Evolutionary conservation across 1,140 invertebrate species (phyloP).

Genomic region (Helicorthomorpha holstii): DNA sequence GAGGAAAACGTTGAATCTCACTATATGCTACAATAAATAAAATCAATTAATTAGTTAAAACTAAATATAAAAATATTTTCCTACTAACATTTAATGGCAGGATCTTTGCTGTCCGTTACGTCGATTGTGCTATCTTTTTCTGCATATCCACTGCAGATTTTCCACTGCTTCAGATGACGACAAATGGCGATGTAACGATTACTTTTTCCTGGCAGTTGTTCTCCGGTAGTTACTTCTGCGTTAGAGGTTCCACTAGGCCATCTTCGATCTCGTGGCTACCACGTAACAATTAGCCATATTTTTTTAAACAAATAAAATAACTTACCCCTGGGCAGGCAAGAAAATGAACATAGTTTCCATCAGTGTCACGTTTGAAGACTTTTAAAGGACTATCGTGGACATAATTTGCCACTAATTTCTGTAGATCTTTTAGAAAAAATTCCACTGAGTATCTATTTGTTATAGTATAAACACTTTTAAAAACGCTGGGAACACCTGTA

Average conservation of each 20-base stretch:
- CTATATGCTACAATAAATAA: slow-evolving; percentile 31
- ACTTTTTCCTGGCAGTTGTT: slow-evolving; percentile 6
- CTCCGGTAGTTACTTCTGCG: not conserved
- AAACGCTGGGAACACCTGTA: slow-evolving; percentile 20
- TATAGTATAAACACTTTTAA: slow-evolving; percentile 14
- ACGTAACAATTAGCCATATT: not conserved
- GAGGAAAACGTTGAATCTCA: slow-evolving; percentile 39
- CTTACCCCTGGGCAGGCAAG: slow-evolving; percentile 16
- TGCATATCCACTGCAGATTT: not conserved
- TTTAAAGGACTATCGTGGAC: slow-evolving; percentile 18
- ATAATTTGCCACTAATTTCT: slow-evolving; percentile 14
- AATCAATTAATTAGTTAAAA: slow-evolving; percentile 7
- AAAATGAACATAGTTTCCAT: slow-evolving; percentile 30
- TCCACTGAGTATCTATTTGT: slow-evolving; percentile 20
- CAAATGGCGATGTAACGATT: slow-evolving; percentile 35
- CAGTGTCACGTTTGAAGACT: slow-evolving; percentile 17
- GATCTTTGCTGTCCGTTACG: slow-evolving; percentile 3
- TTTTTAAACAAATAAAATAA: slow-evolving; percentile 11
- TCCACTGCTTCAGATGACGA: slow-evolving; percentile 45
- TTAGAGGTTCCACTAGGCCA: not conserved
- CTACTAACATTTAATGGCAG: not conserved
- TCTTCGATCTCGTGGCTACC: slow-evolving; percentile 1
- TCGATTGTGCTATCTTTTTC: slow-evolving; percentile 13
- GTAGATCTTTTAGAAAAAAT: slow-evolving; percentile 13
- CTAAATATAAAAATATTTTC: not conserved